These are phyloP conservation scores for Hystrix cristata DNA, from an alignment of 2,113 vertebrate species.

Conservation along the genomic window DNA sequence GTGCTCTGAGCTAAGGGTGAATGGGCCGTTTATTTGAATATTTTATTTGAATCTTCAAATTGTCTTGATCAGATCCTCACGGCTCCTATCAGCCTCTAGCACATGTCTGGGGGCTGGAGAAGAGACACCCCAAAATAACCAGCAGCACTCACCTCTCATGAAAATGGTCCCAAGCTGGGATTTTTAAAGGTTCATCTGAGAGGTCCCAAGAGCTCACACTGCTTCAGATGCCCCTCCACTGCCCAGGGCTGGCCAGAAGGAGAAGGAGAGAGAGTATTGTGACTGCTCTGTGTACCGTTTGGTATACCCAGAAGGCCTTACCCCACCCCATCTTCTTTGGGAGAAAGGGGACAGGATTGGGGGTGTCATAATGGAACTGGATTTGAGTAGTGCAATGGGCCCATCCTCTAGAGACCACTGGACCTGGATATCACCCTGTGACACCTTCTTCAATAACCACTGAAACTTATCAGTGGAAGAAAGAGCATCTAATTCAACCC, in stretches of 20 bases:
- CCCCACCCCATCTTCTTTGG: neutral
- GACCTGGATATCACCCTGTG: neutral
- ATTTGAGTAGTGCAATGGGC: neutral
- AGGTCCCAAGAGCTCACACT: neutral
- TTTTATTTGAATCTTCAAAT: slow-evolving; percentile 36
- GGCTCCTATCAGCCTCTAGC: neutral
- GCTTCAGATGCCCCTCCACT: neutral
- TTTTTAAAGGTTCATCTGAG: neutral
- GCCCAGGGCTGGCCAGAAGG: neutral
- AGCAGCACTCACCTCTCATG: neutral
- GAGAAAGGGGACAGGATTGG: neutral
- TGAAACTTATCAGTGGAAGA: neutral
- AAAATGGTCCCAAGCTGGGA: neutral
- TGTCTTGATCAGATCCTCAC: neutral
- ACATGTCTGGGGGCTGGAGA: neutral
- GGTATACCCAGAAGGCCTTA: neutral
- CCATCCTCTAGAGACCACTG: neutral
- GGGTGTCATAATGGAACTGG: neutral
- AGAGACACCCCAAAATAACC: neutral
- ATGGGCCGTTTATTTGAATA: neutral
- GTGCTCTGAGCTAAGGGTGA: neutral
- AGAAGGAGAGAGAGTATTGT: neutral
- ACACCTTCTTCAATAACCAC: neutral
- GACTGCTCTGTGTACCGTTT: neutral
- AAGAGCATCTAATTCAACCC: neutral